Conservation (phyloP, 2,113 vertebrate genomes). For the Oncorhynchus tshawytscha region DNA sequence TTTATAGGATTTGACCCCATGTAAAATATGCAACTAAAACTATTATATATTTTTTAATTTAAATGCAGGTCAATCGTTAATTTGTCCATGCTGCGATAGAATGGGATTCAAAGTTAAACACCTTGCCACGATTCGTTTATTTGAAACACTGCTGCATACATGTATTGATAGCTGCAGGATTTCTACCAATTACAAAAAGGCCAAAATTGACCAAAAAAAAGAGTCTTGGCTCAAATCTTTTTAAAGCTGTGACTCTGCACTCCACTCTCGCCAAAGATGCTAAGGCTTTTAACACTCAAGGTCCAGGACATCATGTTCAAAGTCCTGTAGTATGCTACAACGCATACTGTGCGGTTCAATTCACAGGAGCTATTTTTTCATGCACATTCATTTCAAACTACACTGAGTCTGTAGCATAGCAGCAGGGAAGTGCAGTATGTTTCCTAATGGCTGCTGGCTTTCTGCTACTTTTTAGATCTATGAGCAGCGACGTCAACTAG, state of each 20-base stretch:
- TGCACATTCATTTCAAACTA: conserved; percentile 41
- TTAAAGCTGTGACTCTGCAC: conserved; percentile 48
- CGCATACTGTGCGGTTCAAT: conserved; percentile 48
- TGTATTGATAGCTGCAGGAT: conserved; percentile 24
- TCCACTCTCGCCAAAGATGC: conserved; percentile 46
- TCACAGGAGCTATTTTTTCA: conserved; percentile 34
- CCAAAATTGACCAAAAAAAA: not conserved
- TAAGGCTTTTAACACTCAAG: conserved; percentile 48
- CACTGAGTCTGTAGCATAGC: conserved; percentile 24
- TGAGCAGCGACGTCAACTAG: conserved; percentile 35
- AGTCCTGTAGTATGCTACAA: conserved; percentile 65
- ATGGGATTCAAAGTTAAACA: conserved; percentile 24
- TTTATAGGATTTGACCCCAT: not conserved
- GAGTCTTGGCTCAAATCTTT: conserved; percentile 10
- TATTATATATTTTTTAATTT: not conserved
- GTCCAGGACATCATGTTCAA: conserved; percentile 42
- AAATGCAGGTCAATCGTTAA: conserved; percentile 13
- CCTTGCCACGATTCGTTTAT: conserved; percentile 21
- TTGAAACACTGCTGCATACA: conserved; percentile 30
- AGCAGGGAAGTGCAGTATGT: conserved; percentile 34
- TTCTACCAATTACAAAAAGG: not conserved
- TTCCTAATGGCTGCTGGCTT: conserved; percentile 40
- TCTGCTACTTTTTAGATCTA: conserved; percentile 40
- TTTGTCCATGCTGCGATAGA: conserved; percentile 10
- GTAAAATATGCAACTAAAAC: conserved; percentile 2